A percentile compares a stretch with the other conserved stretches of the same genome.
phyloP scores from a whole-genome alignment of 2,888 invertebrate species.

The Troides aeacus region DNA sequence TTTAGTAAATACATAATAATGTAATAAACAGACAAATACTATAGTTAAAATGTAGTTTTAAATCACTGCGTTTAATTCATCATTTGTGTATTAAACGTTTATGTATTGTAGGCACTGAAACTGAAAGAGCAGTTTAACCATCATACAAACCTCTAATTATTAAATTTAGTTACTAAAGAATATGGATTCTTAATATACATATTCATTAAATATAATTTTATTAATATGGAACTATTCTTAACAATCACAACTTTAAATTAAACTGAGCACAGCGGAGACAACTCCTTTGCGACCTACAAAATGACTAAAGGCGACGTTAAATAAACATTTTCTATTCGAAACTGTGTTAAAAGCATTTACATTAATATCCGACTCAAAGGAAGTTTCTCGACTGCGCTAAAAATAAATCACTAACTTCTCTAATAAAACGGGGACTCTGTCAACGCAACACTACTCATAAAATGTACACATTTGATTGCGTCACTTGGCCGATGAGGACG shows the following conservation, averaged over 20 bases:
- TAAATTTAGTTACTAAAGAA: no score
- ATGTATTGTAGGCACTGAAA: no score
- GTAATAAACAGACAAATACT: no score
- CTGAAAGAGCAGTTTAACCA: no score
- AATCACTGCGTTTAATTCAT: no score
- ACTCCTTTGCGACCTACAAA: constrained; percentile 10
- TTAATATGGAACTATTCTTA: neutral
- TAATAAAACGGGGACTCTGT: constrained; percentile 19
- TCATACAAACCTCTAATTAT: no score
- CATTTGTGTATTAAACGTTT: no score
- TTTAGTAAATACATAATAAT: no score
- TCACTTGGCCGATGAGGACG: constrained; percentile 2
- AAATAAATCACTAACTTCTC: constrained; percentile 22
- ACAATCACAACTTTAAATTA: neutral
- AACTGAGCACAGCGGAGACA: constrained; percentile 3
- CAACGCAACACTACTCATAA: constrained; percentile 6
- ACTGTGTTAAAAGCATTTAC: constrained; percentile 19
- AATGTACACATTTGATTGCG: constrained; percentile 2
- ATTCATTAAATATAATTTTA: no score
- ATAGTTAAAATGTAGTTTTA: no score
- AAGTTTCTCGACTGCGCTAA: constrained; percentile 16
- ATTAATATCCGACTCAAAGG: constrained; percentile 7
- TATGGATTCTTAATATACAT: no score
- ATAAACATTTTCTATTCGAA: constrained; percentile 13
- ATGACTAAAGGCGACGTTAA: constrained; percentile 3